Conservation (phyloP, 2,797 vertebrate genomes). For the Anniella stebbinsi region DNA sequence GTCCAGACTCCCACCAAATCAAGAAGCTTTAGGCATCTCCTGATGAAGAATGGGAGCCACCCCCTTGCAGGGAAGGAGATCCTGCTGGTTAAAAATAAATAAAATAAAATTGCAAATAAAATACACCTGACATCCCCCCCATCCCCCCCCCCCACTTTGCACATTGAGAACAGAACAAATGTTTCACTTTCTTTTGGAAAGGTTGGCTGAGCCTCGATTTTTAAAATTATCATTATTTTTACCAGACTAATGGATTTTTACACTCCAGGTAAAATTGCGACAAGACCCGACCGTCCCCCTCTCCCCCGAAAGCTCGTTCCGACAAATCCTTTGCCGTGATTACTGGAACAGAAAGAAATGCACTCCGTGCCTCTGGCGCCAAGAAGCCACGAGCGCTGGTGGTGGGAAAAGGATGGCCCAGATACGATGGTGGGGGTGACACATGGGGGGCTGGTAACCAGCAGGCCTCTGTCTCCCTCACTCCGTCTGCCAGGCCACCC, state of each 20-base stretch:
- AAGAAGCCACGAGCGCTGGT: conserved; percentile 62
- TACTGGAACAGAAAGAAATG: conserved; percentile 76
- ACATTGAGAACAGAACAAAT: not conserved
- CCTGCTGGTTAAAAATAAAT: not conserved
- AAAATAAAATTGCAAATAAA: not conserved
- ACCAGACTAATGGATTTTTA: conserved; percentile 67
- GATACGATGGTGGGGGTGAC: conserved; percentile 31
- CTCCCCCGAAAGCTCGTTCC: conserved; percentile 59
- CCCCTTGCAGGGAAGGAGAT: not conserved
- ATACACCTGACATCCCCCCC: not conserved
- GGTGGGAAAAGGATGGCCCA: conserved; percentile 57
- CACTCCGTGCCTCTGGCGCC: conserved; percentile 59
- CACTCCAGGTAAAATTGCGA: conserved; percentile 74
- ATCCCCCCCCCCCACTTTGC: not conserved
- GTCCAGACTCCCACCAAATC: not conserved
- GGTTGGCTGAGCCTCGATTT: conserved; percentile 45
- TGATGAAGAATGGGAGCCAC: too few relatives aligned
- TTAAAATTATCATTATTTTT: conserved; percentile 34
- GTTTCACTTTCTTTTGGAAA: not conserved
- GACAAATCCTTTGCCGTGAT: conserved; percentile 72
- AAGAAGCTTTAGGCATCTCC: too few relatives aligned
- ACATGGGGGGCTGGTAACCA: not conserved
- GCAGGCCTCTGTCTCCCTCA: not conserved
- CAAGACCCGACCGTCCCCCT: conserved; percentile 19
- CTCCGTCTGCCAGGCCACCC: too few relatives aligned